Conservation (phyloP, 2,797 vertebrate species). For the Oryzias dopingdopingensis region DNA sequence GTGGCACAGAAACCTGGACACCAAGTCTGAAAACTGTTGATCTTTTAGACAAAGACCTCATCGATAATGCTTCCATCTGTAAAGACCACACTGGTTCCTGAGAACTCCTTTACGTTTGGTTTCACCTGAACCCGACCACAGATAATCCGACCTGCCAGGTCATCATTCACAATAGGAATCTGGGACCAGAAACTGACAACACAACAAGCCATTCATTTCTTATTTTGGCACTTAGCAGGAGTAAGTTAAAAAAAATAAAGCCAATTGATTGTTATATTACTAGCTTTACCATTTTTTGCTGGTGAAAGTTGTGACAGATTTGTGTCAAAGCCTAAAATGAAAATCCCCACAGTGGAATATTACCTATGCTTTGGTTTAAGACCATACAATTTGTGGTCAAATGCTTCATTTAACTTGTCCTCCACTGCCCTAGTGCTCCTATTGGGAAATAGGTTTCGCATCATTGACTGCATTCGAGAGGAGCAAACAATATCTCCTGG, state of each 20-base stretch:
- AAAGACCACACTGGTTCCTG: slow-evolving; percentile 75
- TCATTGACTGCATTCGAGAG: slow-evolving; percentile 32
- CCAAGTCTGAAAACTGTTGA: neutral
- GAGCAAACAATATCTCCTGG: slow-evolving; percentile 46
- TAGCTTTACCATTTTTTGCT: too few relatives aligned
- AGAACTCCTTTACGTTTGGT: slow-evolving; percentile 75
- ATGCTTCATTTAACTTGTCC: slow-evolving; percentile 52
- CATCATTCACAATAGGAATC: slow-evolving; percentile 78
- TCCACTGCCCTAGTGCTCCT: slow-evolving; percentile 39
- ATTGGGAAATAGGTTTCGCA: slow-evolving; percentile 29
- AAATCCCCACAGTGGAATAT: neutral
- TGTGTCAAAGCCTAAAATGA: too few relatives aligned
- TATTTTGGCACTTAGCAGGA: too few relatives aligned
- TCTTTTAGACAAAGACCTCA: slow-evolving; percentile 29
- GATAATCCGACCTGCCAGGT: slow-evolving; percentile 80
- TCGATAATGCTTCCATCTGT: slow-evolving; percentile 69
- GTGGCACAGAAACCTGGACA: neutral
- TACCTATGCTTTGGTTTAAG: slow-evolving; percentile 84
- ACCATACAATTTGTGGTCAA: slow-evolving; percentile 70
- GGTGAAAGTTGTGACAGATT: too few relatives aligned
- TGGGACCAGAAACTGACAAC: slow-evolving; percentile 30
- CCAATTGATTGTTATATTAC: too few relatives aligned
- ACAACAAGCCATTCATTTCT: neutral
- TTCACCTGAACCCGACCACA: slow-evolving; percentile 77
- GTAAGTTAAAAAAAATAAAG: too few relatives aligned